These are phyloP conservation scores for Macrophya alboannulata DNA, from an alignment of 2,888 invertebrate species.

Conservation along the genomic window DNA sequence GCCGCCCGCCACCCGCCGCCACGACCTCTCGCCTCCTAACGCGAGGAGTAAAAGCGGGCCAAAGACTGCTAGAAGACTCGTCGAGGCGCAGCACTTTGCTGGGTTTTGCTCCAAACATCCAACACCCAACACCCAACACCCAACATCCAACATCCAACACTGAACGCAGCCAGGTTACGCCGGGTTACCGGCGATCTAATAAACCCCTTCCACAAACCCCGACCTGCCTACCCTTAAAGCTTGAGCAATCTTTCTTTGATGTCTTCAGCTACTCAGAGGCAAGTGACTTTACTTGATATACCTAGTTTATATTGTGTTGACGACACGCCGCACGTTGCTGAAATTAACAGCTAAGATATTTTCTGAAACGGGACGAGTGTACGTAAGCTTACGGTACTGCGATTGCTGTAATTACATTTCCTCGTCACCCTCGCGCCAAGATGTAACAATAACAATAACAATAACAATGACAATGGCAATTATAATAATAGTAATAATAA, in stretches of 20 bases:
- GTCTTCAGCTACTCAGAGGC: conserved; percentile 64
- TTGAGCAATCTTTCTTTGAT: conserved; percentile 74
- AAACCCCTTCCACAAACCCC: conserved; percentile 68
- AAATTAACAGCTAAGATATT: conserved; percentile 45
- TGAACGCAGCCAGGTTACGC: conserved; percentile 57
- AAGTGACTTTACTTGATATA: conserved; percentile 65
- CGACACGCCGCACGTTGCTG: conserved; percentile 44
- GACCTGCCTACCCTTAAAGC: conserved; percentile 59
- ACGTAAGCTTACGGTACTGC: background rate
- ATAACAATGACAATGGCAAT: background rate
- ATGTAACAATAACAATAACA: background rate
- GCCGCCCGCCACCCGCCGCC: conserved; percentile 47
- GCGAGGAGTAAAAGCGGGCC: conserved; percentile 62
- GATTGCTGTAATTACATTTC: conserved; percentile 27
- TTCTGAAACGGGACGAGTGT: conserved; percentile 30
- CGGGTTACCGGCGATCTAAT: conserved; percentile 75
- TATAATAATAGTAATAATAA: too few species aligned
- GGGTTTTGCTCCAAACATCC: conserved; percentile 69
- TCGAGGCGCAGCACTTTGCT: conserved; percentile 71
- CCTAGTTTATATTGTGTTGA: conserved; percentile 61
- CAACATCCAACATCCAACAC: conserved; percentile 56
- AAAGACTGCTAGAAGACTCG: conserved; percentile 59
- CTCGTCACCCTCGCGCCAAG: conserved; percentile 2
- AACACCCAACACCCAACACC: conserved; percentile 56
- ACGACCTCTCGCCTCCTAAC: conserved; percentile 50